Percentiles rank a stretch among this genome's conserved stretches.
Conservation (phyloP, 1,140 invertebrate genomes). For the Contarinia nasturtii region DNA sequence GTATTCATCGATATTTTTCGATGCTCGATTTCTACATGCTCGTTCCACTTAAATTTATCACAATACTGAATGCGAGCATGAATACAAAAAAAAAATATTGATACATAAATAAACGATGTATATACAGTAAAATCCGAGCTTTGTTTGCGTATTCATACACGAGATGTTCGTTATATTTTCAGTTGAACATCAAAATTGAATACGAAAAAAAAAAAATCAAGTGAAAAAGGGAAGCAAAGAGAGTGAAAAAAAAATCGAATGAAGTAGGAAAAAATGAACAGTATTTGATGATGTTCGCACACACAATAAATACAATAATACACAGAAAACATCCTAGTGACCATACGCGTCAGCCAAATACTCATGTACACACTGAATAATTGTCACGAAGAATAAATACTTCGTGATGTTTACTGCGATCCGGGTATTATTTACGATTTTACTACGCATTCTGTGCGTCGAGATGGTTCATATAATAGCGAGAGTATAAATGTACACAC, state of each 20-base stretch:
- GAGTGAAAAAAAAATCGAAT: not conserved
- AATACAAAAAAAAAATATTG: no score
- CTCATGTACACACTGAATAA: slow-evolving; percentile 16
- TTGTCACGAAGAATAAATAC: slow-evolving; percentile 26
- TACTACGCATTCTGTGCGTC: not conserved
- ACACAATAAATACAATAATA: not conserved
- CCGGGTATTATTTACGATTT: slow-evolving; percentile 24
- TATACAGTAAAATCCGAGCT: no score
- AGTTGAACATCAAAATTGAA: no score
- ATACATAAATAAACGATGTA: no score
- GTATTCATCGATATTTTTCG: no score
- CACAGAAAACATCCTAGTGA: not conserved
- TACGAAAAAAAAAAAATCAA: not conserved
- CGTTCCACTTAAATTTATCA: no score
- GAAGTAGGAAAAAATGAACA: not conserved
- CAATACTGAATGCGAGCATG: no score
- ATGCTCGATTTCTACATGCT: no score
- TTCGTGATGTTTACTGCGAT: slow-evolving; percentile 22
- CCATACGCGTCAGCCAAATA: not conserved
- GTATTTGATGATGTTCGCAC: not conserved
- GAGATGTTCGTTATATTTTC: no score
- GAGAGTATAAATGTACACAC: no score
- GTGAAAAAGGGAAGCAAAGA: not conserved
- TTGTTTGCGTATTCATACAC: no score
- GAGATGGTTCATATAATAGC: no score